phyloP scores from a whole-genome alignment of 1,140 invertebrate genomes.

The Dysdera silvatica region DNA sequence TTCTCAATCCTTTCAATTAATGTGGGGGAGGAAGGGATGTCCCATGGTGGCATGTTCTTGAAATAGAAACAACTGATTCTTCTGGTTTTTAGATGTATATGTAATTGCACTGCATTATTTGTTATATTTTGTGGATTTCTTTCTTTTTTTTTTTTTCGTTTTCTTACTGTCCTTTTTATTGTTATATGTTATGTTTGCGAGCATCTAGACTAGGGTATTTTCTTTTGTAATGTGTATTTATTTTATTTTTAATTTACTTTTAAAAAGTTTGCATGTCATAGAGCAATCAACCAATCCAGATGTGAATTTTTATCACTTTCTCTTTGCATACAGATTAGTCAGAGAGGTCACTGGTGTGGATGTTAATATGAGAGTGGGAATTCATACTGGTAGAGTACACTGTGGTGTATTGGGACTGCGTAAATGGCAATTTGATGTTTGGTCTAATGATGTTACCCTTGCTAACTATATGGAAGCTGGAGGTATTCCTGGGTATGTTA shows the following conservation, averaged over 20 bases:
- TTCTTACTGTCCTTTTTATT: no score
- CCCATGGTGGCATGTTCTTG: no score
- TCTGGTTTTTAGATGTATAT: no score
- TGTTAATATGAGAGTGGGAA: slow-evolving; percentile 91
- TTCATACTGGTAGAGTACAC: slow-evolving; percentile 85
- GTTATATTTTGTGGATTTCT: neutral
- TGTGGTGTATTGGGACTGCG: slow-evolving; percentile 86
- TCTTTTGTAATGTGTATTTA: no score
- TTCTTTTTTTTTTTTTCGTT: neutral
- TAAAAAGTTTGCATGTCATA: no score
- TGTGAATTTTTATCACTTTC: slow-evolving; percentile 21
- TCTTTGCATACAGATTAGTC: slow-evolving; percentile 69
- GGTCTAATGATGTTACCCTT: slow-evolving; percentile 90
- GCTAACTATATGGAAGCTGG: slow-evolving; percentile 95
- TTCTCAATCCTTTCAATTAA: no score
- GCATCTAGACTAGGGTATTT: no score
- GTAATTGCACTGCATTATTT: neutral
- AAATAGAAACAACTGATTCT: no score
- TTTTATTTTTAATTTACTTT: no score
- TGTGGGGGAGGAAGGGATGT: no score
- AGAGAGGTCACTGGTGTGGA: slow-evolving; percentile 81
- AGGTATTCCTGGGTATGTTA: slow-evolving; percentile 72
- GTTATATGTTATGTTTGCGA: no score
- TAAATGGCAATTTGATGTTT: slow-evolving; percentile 89
- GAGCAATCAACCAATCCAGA: no score